phyloP scores from a whole-genome alignment of 2,113 vertebrate species.

The Heloderma charlesbogerti region DNA sequence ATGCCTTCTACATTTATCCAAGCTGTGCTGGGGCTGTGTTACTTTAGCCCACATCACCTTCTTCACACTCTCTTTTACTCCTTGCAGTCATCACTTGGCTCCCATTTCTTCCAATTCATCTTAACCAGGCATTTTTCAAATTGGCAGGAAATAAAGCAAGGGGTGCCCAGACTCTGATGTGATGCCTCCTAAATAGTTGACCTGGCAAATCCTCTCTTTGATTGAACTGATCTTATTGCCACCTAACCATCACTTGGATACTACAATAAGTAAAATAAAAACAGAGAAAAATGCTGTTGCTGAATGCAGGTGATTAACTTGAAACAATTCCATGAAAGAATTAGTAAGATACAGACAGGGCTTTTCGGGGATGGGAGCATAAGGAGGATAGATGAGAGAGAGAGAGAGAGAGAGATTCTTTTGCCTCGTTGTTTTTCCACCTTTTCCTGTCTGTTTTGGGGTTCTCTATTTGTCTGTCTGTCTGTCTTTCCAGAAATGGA shows the following conservation, averaged over 20 bases:
- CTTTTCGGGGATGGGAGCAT: not conserved
- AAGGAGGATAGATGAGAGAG: no score
- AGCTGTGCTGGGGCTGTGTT: no score
- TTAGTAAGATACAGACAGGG: not conserved
- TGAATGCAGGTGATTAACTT: not conserved
- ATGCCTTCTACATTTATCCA: not conserved
- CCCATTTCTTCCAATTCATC: not conserved
- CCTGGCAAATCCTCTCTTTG: not conserved
- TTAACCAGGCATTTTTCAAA: not conserved
- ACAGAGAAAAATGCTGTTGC: constrained; percentile 52
- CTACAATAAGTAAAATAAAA: constrained; percentile 52
- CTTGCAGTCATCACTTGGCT: not conserved
- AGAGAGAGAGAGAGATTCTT: no score
- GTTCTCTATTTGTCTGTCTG: no score
- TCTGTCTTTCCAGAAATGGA: not conserved
- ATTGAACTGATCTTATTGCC: not conserved
- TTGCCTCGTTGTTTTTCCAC: no score
- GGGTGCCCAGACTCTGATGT: not conserved
- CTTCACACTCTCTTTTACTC: not conserved
- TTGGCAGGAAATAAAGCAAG: not conserved
- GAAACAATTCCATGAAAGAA: constrained; percentile 18
- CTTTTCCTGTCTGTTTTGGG: no score
- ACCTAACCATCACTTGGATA: not conserved
- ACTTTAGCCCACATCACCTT: not conserved
- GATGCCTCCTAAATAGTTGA: not conserved